A percentile compares a stretch with the other conserved stretches of the same genome.
Conservation (phyloP, 2,113 vertebrate species). For the Seriola dumerili region DNA sequence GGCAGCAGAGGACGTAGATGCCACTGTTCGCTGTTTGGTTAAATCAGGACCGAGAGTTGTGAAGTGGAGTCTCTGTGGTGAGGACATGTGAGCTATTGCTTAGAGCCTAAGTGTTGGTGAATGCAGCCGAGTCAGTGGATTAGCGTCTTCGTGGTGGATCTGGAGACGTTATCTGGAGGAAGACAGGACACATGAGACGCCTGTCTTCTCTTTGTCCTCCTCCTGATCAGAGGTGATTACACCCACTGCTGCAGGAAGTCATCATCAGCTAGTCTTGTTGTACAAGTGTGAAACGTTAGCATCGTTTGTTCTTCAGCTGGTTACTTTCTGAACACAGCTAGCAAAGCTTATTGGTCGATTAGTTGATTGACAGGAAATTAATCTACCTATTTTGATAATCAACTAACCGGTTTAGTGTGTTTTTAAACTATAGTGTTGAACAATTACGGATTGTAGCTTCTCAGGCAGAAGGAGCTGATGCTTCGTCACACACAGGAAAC, state of each 20-base stretch:
- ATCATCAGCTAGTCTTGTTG: neutral
- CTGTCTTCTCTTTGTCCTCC: neutral
- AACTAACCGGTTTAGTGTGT: neutral
- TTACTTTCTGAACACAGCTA: too few species aligned
- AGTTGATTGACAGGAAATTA: too few species aligned
- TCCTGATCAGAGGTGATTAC: neutral
- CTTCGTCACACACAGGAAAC: too few species aligned
- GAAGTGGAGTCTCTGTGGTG: neutral
- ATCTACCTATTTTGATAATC: too few species aligned
- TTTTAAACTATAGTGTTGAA: too few species aligned
- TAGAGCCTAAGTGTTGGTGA: neutral
- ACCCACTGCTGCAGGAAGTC: neutral
- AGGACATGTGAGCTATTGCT: neutral
- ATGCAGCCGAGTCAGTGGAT: neutral
- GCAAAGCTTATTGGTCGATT: too few species aligned
- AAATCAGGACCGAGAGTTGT: neutral
- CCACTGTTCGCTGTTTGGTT: neutral
- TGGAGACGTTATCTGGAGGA: neutral
- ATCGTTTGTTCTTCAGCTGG: neutral
- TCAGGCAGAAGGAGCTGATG: neutral
- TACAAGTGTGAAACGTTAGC: neutral
- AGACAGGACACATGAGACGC: neutral
- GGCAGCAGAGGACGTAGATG: neutral
- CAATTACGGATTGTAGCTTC: neutral
- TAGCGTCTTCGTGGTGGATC: neutral